Evolutionary conservation across 2,888 invertebrate species (phyloP), one percentile per base, ranked within the genome.

Genomic region (Eupeodes latifasciatus): DNA sequence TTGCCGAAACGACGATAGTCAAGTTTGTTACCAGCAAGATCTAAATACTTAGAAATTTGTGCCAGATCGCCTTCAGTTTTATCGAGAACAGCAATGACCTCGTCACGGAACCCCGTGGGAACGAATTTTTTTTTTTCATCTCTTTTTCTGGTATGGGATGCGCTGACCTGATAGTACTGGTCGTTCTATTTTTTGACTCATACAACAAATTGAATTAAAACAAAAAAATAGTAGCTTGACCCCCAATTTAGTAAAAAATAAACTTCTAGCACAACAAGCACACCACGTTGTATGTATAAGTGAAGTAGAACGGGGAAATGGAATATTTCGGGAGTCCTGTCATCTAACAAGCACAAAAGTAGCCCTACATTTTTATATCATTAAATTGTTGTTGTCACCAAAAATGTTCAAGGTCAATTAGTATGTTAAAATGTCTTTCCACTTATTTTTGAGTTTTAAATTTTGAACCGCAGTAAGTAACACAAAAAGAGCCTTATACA

Each of bases 61-160:
- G 99, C 99, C 95, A 99, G 95, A 96, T 99, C 98, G 93, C 96
- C 96, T 94, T 97, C 97, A 94, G 98, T 97, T 95, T 98, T 98
- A 95, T 98, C 97, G 94, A 99, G 96, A 93, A 98, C 99, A 94
- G 96, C 96, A 94, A 99, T 96, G 95, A 99, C 96, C 94, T 98
- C 97, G 96, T 99, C 99, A 95, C 99, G 97, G 96, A 99, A 99
- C 94, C 98, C 98, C 94, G 96, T 96, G 94, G 99, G 98, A 96
- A 99, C 99, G 96, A 98, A 98, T 95, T 99, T 99, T 96, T 99
- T 99, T 97, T 98, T 99, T 97, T 99, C 99, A 99, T 99, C 98
- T 98, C 99, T 98, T 97, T 99, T 99, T 97, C 99, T 97, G 98
- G 99, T 98, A 98, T 99, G 99, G 99, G 96, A 99, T 98, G 96